Evolutionary conservation across 1,140 invertebrate species (phyloP).

Genomic region (Drosophila gunungcola): DNA sequence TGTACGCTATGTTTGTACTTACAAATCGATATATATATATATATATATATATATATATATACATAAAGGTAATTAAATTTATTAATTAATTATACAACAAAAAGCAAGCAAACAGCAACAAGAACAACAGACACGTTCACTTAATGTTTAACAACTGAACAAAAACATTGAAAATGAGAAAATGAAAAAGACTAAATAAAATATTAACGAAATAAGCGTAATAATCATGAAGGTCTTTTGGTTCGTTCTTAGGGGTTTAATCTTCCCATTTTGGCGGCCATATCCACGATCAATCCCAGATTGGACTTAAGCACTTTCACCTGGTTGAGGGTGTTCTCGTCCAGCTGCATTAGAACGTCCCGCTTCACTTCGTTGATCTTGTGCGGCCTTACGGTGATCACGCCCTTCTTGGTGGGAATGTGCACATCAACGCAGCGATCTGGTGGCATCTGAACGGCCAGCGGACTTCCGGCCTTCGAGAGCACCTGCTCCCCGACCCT

Average conservation of each 20-base stretch:
- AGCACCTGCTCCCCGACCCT: conserved; percentile 86
- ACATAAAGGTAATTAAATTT: conserved; percentile 70
- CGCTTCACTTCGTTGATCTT: conserved; percentile 43
- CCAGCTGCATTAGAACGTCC: conserved; percentile 62
- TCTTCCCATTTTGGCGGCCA: conserved; percentile 36
- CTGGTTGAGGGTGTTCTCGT: conserved; percentile 57
- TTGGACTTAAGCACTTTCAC: conserved; percentile 65
- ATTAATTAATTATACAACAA: conserved; percentile 80
- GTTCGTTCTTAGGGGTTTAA: neutral
- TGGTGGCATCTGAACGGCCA: conserved; percentile 84
- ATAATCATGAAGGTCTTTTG: neutral
- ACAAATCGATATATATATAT: conserved; percentile 54
- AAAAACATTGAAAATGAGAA: conserved; percentile 77
- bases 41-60: conserved; percentile 45
- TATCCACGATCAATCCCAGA: conserved; percentile 60
- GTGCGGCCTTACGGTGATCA: conserved; percentile 62
- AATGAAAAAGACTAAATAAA: conserved; percentile 83
- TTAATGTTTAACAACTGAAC: conserved; percentile 65
- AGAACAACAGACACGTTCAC: conserved; percentile 63
- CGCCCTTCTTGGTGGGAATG: conserved; percentile 86
- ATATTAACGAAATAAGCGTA: conserved; percentile 76
- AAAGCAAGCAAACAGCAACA: conserved; percentile 46
- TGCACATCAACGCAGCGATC: conserved; percentile 86
- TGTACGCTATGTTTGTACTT: conserved; percentile 77
- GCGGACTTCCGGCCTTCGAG: conserved; percentile 87